Base-by-base conservation (phyloP, 2,888 invertebrate species). In the Heliconius ismenius region DNA sequence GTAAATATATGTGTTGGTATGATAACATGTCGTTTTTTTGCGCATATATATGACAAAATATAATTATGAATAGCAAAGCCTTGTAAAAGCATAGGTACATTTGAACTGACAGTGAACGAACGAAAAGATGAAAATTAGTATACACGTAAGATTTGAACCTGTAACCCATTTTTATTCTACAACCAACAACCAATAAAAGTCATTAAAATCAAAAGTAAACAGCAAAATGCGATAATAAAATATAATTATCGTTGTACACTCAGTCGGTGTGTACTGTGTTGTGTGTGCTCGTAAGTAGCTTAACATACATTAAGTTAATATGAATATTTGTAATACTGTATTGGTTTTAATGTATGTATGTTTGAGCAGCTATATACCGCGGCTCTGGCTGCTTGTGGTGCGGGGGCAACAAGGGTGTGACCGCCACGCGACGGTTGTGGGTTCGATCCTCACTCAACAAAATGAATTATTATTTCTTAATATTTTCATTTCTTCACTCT, bases 291-390 rank as follows among this genome's bases (percentile, higher is more conserved):
- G 39, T 67, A 54, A 32, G 69, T 43, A 67, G 69, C 49, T 69
- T 54, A 28, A 69, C 69, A 69, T 32, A 54, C 7, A 69, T 69
- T 69, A 32, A 69, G 49, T 69, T 54, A 69, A 69, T 69, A 69
- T 54, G 54, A 18, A 32, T 54, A 69, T 69, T 69, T 69, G 54
- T 49, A 28, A 39, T 49, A 49, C 24, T 49, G 18, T 49, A 43
- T 54, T 54, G 43, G 69, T 28, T 69, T 49, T 10, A 4, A 49
- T 39, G n/a, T 24, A 24, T 67, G 39, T 24, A 13, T 67, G 39
- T n/a, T 58, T 58, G n/a, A 49, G 49, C 18, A 49, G 49, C 49
- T 21, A 3, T 21, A 21, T 3, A 2, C 21, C 49, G 49, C 21
- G 49, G 49, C 21, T 18, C 49, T 18, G 21, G 21, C 21, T 18